These are phyloP conservation scores for Cynopterus sphinx DNA, from an alignment of 2,797 vertebrate genomes.

Conservation along the genomic window DNA sequence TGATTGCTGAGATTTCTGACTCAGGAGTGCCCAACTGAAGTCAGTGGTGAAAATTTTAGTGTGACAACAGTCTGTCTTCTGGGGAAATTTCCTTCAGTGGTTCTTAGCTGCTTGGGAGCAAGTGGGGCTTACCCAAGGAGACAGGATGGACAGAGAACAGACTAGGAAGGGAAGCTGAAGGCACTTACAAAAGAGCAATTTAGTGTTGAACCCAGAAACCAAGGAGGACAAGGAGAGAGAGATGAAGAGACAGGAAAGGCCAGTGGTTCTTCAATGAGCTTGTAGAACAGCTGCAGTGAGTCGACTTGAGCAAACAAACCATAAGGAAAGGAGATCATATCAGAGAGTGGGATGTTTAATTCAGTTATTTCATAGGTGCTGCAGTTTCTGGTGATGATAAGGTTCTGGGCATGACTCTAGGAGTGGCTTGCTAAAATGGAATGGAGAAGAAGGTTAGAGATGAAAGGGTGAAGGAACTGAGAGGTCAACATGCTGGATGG, in stretches of 20 bases:
- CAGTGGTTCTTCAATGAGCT: neutral
- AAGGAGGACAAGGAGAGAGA: neutral
- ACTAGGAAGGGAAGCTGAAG: neutral
- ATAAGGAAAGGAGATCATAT: slow-evolving; percentile 65
- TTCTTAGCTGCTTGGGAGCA: neutral
- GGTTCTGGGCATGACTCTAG: neutral
- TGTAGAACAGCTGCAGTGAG: slow-evolving; percentile 32
- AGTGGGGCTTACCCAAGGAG: neutral
- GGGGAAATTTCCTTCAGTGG: neutral
- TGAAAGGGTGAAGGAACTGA: neutral
- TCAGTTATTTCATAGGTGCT: slow-evolving; percentile 75
- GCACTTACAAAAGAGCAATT: neutral
- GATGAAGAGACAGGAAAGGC: neutral
- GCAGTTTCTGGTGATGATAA: slow-evolving; percentile 67
- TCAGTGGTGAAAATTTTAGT: neutral
- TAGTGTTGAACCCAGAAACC: neutral
- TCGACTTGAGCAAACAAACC: slow-evolving; percentile 42
- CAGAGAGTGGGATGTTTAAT: slow-evolving; percentile 30
- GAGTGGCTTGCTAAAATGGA: neutral
- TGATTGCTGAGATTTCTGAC: slow-evolving; percentile 7
- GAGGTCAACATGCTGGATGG: neutral
- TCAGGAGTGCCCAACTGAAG: neutral
- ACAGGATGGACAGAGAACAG: no score
- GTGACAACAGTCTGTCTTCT: neutral
- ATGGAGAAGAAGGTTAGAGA: neutral